Base-by-base conservation (phyloP, 2,797 vertebrate genomes). In the Falco concolor region DNA sequence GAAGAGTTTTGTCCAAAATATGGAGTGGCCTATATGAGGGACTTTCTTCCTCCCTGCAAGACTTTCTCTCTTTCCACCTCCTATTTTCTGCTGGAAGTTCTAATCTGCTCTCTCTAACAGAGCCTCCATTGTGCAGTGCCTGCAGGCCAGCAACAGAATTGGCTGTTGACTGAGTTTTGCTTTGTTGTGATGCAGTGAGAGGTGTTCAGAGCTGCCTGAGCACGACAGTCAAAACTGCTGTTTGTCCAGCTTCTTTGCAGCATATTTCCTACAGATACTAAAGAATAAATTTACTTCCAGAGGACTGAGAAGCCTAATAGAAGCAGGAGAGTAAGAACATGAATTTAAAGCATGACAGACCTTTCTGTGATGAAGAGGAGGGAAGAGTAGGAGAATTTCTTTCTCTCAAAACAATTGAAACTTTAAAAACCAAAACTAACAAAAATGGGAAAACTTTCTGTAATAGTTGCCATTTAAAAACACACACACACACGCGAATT, bases 401-500 rank as follows among this genome's bases (percentile, higher is more conserved):
- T 64, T 15, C 6, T 68, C 13, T 73, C 14, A 34, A 53, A 72
- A 19, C 15, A 63, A 16, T 11, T 73, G 5, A 5, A 32, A 20
- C 59, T 72, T 40, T 79, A 17, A 2, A 63, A 42, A 47, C 50
- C 6, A 49, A 82, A 87, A 30, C 8, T 56, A 68, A 52, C 18
- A 40, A 57, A 87, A 88, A 61, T 64, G 6, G 40, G 16, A 45
- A 42, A 54, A 8, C 1, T 68, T 77, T 42, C 8, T 0, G 0
- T 52, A 57, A 5, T 11, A 38, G 4, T 15, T 67, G 11, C 36
- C 3, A 18, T 50, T 54, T 38, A 19, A 77, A 78, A 89, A 18
- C 12, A 32, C 10, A 27, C 13, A 49, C 6, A 13, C 2, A 28
- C 2, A n/a, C n/a, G n/a, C n/a, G n/a, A n/a, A n/a, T n/a, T n/a